Evolutionary conservation across 2,797 vertebrate species (phyloP).

Genomic region (Paguma larvata): DNA sequence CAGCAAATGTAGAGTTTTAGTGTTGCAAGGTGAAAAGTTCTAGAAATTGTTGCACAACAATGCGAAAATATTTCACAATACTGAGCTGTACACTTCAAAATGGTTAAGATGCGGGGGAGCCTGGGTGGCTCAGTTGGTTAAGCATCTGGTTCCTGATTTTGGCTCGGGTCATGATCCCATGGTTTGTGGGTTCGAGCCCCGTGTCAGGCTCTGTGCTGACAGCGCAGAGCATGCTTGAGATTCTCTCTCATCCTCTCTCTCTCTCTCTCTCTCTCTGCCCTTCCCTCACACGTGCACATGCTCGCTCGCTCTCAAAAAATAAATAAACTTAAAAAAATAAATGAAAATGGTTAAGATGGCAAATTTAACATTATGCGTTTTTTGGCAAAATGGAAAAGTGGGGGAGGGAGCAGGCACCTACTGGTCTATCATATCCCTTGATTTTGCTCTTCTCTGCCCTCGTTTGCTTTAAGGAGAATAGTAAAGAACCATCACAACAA

Average conservation of each 20-base stretch:
- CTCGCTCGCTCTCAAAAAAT: too few species aligned
- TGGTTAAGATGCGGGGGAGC: background rate
- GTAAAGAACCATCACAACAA: background rate
- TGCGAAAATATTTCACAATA: background rate
- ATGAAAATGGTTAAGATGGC: background rate
- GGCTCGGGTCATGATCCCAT: too few species aligned
- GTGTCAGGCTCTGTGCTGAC: too few species aligned
- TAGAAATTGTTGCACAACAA: background rate
- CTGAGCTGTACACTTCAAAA: background rate
- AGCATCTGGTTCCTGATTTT: too few species aligned
- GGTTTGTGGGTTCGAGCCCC: too few species aligned
- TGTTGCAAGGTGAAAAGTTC: background rate
- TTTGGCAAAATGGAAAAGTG: background rate
- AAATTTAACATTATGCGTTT: background rate
- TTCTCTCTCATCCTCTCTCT: too few species aligned
- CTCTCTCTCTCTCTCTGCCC: too few species aligned
- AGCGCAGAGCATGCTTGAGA: too few species aligned
- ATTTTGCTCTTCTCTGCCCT: background rate
- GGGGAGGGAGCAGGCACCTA: too few species aligned
- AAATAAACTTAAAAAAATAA: too few species aligned
- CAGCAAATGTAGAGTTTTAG: background rate
- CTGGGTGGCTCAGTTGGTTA: too few species aligned
- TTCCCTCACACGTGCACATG: too few species aligned
- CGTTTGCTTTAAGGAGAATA: background rate
- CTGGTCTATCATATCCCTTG: accelerated